Evolutionary conservation across 2,113 vertebrate genomes (phyloP).

Genomic region (Peromyscus maniculatus): DNA sequence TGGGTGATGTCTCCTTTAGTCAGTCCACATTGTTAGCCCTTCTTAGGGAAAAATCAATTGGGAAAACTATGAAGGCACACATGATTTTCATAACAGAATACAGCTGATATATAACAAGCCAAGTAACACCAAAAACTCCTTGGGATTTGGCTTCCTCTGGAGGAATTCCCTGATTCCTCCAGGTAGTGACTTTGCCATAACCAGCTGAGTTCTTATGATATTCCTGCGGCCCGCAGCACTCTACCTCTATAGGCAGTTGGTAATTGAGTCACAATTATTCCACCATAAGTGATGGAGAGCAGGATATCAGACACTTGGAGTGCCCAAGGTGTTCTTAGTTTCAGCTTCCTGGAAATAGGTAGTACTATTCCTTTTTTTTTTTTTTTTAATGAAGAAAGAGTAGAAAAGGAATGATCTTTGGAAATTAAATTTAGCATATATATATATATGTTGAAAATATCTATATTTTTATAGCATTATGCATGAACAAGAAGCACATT

Average conservation of each 20-base stretch:
- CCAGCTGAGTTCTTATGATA: too few relatives aligned
- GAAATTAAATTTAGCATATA: background rate
- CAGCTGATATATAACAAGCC: too few relatives aligned
- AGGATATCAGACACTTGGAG: background rate
- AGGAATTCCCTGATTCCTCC: too few relatives aligned
- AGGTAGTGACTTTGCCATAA: too few relatives aligned
- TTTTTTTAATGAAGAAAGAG: background rate
- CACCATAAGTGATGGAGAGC: rapidly evolving
- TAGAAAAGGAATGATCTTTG: background rate
- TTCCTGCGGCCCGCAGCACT: too few relatives aligned
- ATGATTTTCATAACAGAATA: too few relatives aligned
- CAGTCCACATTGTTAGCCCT: too few relatives aligned
- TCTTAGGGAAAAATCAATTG: too few relatives aligned
- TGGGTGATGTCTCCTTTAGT: too few relatives aligned
- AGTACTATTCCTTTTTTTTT: background rate
- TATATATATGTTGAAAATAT: background rate
- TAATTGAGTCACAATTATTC: background rate
- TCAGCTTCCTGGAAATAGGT: background rate
- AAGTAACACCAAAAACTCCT: too few relatives aligned
- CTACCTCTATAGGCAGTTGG: background rate
- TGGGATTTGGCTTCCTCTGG: too few relatives aligned
- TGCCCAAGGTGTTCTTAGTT: background rate
- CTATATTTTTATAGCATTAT: background rate
- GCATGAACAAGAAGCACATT: background rate
- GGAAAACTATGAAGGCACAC: too few relatives aligned